Base-by-base conservation (phyloP, 37 sponge, comb jelly and placozoan genomes). In the Halisarca cf. caerulea region DNA sequence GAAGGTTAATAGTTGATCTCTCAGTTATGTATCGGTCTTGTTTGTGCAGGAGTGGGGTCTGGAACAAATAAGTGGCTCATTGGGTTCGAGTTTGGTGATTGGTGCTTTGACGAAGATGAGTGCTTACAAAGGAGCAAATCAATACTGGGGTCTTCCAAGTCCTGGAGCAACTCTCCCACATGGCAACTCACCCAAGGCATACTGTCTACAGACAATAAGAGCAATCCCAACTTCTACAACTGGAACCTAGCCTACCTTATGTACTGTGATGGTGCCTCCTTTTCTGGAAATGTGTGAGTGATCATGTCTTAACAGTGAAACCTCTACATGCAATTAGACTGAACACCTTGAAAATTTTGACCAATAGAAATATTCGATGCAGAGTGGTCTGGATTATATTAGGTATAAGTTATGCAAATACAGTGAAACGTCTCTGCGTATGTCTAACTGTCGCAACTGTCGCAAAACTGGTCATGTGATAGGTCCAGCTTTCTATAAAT, bases 241-340 rank as follows among this genome's bases (percentile, higher is more conserved):
- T 95, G 90, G 89, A 89, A 88, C 40, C 82, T 95, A 28, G 90
- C 84, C 39, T 91, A 60, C 51, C n/a, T 95, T 18, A 74, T 40
- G 51, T 95, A 95, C 83, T 95, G 95, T 84, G 95, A 95, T 86
- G 95, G 95, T 36, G 90, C 85, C 0, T 95, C 95, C 0, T 95
- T 91, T 64, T 74, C 95, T 39, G 88, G 92, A 14, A 55, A 89
- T 66, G 54, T 80, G 93, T 93, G 34, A 83, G 93, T 78, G 34
- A 47, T 47, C 51, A 47, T 47, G 51, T 47, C 51, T 47, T 47
- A 47, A 47, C 51, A 6, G 51, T 47, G 6, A 47, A 14, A 47
- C 11, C 51, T 11, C 6, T 47, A 47, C 51, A 47, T 47, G 51
- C 51, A 6, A 47, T 47, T 47, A n/a, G n/a, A n/a, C n/a, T n/a